Base-by-base conservation (phyloP, 2,888 invertebrate genomes). In the Scaptomyza reducta region DNA sequence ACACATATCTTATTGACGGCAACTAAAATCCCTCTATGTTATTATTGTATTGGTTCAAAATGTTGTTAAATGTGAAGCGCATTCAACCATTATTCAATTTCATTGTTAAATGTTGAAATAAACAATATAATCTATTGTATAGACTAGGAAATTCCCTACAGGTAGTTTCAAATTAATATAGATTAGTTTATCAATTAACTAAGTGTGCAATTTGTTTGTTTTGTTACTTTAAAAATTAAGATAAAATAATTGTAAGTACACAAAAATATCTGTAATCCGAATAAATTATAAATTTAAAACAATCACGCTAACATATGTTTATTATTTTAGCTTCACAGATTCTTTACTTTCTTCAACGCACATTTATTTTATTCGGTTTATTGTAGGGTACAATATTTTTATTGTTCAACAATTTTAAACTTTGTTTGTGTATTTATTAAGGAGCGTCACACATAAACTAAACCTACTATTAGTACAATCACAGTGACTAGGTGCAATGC, bases 31-130 rank as follows among this genome's bases (percentile, higher is more conserved):
- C 22, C 18, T 31, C 29, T 22, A 22, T 3, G 18, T 6, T 40
- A 40, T 29, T 29, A 13, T 18, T 27, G 51, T 27, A 27, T 25
- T 66, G 38, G 38, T 38, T 33, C 0, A 25, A n/a, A 45, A 10
- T 40, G 16, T 40, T 33, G 0, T 11, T 25, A n/a, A n/a, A n/a
- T n/a, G n/a, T 25, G 5, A 14, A 11, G 35, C 6, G 35, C 25
- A 22, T 49, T 25, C 31, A 33, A 57, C 9, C 11, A 38, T 64
- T 70, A 70, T 42, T 70, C n/a, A 63, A 70, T 35, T 22, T 22
- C n/a, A 29, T 16, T 31, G 18, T 29, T 6, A 16, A 46, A 29
- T 35, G 22, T 29, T 58, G 70, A 70, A 70, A 70, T 70, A 0
- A n/a, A 11, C 9, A 22, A 49, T n/a, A 13, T 1, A 25, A 13